Conservation (phyloP, 2,888 invertebrate genomes). For the Yponomeuta evonymella region DNA sequence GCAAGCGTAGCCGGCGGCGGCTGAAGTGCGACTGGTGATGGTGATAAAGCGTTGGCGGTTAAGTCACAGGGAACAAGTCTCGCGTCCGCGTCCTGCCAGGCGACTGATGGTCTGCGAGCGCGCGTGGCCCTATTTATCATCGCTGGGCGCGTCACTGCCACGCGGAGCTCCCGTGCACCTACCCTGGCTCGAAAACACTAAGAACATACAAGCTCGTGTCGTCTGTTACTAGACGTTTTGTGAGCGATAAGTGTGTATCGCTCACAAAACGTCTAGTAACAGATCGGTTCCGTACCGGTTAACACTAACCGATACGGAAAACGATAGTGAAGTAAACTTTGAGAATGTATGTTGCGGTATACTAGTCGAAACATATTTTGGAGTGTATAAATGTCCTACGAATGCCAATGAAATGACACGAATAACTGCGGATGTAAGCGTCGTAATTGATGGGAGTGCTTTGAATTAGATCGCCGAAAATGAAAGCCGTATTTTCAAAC, state of each 20-base stretch:
- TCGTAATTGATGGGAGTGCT: conserved; percentile 25
- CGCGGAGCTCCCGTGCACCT: conserved; percentile 58
- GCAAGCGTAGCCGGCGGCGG: conserved; percentile 41
- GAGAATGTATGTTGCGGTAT: conserved; percentile 2
- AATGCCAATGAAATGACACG: conserved; percentile 18
- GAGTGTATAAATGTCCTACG: not conserved
- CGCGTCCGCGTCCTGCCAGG: conserved; percentile 58
- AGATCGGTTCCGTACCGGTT: too few species aligned
- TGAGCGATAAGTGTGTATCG: not conserved
- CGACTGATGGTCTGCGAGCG: conserved; percentile 80
- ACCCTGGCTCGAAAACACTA: conserved; percentile 37
- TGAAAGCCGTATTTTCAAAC: conserved; percentile 30
- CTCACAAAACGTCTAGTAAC: too few species aligned
- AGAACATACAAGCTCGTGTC: conserved; percentile 39
- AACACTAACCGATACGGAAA: conserved; percentile 2
- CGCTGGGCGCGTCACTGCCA: conserved; percentile 67
- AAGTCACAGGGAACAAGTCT: conserved; percentile 27
- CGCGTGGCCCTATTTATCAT: conserved; percentile 69
- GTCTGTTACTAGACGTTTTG: conserved; percentile 30
- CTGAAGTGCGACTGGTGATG: conserved; percentile 35
- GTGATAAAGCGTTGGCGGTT: conserved; percentile 25
- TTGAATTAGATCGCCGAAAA: conserved; percentile 31
- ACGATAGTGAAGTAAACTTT: conserved; percentile 2
- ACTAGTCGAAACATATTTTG: conserved; percentile 9
- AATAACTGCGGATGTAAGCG: conserved; percentile 31